Conservation (phyloP, 1,140 invertebrate species). For the Helicoverpa armigera region DNA sequence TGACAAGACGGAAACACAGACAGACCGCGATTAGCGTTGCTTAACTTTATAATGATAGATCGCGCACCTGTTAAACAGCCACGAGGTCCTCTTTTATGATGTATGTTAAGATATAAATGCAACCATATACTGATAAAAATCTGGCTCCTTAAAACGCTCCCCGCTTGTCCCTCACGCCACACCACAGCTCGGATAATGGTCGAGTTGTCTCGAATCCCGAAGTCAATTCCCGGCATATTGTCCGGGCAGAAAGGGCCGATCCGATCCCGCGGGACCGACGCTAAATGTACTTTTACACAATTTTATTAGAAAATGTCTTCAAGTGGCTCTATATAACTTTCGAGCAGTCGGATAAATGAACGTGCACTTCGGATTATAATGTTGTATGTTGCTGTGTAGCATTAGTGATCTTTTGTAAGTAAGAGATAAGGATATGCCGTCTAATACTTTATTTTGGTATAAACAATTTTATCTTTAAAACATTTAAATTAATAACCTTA, state of each 20-base stretch:
- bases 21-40: no score
- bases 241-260: slow-evolving; percentile 62
- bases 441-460: no score
- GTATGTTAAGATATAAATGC: no score
- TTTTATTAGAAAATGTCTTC: slow-evolving; percentile 53
- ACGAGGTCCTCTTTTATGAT: no score
- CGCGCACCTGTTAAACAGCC: no score
- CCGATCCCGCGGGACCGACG: slow-evolving; percentile 44
- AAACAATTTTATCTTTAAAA: no score
- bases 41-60: no score
- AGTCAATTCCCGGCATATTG: slow-evolving; percentile 78
- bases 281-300: slow-evolving; percentile 53
- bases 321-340: slow-evolving; percentile 34
- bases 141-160: not conserved
- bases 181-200: slow-evolving; percentile 62
- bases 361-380: not conserved
- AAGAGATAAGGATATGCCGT: no score
- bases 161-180: slow-evolving; percentile 30
- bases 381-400: not conserved
- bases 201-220: slow-evolving; percentile 77
- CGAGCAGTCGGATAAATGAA: not conserved
- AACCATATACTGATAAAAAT: not conserved
- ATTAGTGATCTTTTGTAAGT: no score
- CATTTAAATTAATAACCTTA: no score
- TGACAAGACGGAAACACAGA: no score